Evolutionary conservation across 1,140 invertebrate genomes (phyloP), one percentile per base, ranked within the genome.

Genomic region (Drosophila kepulauana): DNA sequence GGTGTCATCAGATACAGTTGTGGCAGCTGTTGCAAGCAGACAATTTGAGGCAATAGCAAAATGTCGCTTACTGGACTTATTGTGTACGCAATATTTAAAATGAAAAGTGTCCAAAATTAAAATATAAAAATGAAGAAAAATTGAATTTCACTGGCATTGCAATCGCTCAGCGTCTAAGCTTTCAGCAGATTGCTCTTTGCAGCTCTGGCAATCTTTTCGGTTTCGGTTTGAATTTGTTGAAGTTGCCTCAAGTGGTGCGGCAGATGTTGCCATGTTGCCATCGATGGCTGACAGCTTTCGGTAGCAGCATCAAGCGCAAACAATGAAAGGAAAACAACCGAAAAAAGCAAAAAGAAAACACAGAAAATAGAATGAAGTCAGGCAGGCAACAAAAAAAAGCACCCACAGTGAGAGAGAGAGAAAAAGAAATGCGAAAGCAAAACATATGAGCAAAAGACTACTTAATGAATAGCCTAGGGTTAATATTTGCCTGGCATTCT

Each of bases 361-460:
- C 3, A 2, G 25, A 25, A 54, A 16, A 38, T 35, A n/a, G 11
- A 33, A 16, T 11, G 33, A 16, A 13, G 30, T n/a, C 20, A 30
- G 43, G n/a, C 41, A 35, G 30, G 16, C 7, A 35, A 62, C 13
- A 82, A 82, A 81, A 81, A 78, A 80, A 76, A 79, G 63, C 58
- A 79, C 20, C 20, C 20, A 25, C 20, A 0, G 20, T 25, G 63
- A 78, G 61, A 71, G 65, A 79, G 45, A 71, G 69, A 74, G n/a
- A n/a, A 48, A 25, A 46, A 54, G 46, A 62, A 35, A 38, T 61
- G 75, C 67, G 71, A 82, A 79, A 80, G 78, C 62, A 87, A 82
- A 87, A 84, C 85, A 89, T 89, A 89, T 89, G 85, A 89, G 81
- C 81, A 88, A 89, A 89, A 72, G 85, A 89, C 85, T 84, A 82